Conservation (phyloP, 2,113 vertebrate genomes). For the Sterrhoptilus dennistouni region DNA sequence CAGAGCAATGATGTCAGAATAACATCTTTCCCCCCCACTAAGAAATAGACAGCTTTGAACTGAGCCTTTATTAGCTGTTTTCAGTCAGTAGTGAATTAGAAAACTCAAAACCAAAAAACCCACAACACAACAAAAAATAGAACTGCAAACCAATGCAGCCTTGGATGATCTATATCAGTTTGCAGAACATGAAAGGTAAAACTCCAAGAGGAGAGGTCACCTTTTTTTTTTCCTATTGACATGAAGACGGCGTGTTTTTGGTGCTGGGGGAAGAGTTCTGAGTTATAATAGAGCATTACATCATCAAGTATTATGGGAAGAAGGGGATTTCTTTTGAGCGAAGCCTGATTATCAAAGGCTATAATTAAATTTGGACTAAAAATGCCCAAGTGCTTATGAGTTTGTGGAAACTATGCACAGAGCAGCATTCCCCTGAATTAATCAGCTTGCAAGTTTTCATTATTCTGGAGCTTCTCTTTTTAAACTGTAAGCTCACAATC, state of each 20-base stretch:
- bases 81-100: slow-evolving; percentile 34
- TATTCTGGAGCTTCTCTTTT: slow-evolving; percentile 80
- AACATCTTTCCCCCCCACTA: slow-evolving; percentile 67
- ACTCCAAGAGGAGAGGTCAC: slow-evolving; percentile 78
- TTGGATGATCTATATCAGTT: slow-evolving; percentile 48
- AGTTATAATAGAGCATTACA: slow-evolving; percentile 85
- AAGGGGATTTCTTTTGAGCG: slow-evolving; percentile 85
- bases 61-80: slow-evolving; percentile 61
- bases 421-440: slow-evolving; percentile 87
- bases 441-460: slow-evolving; percentile 82
- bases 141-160: not conserved
- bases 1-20: slow-evolving; percentile 78
- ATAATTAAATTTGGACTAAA: slow-evolving; percentile 95
- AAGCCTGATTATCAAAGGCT: slow-evolving; percentile 87
- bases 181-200: slow-evolving; percentile 66
- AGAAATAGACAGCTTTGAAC: slow-evolving; percentile 64
- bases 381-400: slow-evolving; percentile 88
- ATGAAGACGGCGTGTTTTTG: slow-evolving; percentile 77
- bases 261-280: slow-evolving; percentile 64
- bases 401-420: slow-evolving; percentile 78
- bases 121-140: not conserved
- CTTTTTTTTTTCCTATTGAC: slow-evolving; percentile 76
- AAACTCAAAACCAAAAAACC: not conserved
- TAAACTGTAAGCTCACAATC: slow-evolving; percentile 77
- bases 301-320: slow-evolving; percentile 89